A percentile compares a stretch with the other conserved stretches of the same genome.
Evolutionary conservation across 1,140 invertebrate species (phyloP).

Genomic region (Augochlora pura): DNA sequence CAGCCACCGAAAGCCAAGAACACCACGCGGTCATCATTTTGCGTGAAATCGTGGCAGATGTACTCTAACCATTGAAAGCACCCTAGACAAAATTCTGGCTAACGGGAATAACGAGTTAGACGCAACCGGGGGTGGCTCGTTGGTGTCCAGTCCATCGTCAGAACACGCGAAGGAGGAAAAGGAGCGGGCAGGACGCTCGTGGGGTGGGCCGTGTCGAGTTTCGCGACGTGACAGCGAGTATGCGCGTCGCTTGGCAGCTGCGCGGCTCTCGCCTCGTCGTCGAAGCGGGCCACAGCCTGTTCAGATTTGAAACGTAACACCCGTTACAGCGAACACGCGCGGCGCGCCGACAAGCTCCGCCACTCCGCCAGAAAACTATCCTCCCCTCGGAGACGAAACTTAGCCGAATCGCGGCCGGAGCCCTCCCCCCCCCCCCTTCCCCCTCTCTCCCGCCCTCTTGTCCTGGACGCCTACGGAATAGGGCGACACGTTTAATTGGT

Average conservation of each 20-base stretch:
- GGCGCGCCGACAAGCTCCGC: slow-evolving; percentile 30
- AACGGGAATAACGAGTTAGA: slow-evolving; percentile 29
- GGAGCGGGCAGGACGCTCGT: slow-evolving; percentile 4
- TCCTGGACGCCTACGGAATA: slow-evolving; percentile 45
- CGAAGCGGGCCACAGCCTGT: slow-evolving; percentile 52
- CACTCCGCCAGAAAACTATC: slow-evolving; percentile 1
- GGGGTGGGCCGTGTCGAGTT: slow-evolving; percentile 58
- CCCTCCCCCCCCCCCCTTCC: not conserved
- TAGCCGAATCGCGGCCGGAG: slow-evolving; percentile 4
- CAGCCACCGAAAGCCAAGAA: not conserved
- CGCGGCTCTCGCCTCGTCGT: slow-evolving; percentile 24
- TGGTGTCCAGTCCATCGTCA: not conserved
- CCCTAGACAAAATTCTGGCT: slow-evolving; percentile 40
- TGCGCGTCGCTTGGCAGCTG: slow-evolving; percentile 65
- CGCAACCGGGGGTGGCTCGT: not conserved
- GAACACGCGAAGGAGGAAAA: slow-evolving; percentile 2
- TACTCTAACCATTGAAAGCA: slow-evolving; percentile 50
- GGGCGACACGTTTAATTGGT: slow-evolving; percentile 78
- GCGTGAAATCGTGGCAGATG: slow-evolving; percentile 63
- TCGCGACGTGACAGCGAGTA: slow-evolving; percentile 64
- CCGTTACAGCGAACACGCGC: slow-evolving; percentile 37
- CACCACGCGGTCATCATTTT: not conserved
- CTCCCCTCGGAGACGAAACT: slow-evolving; percentile 23
- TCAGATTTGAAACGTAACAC: slow-evolving; percentile 71
- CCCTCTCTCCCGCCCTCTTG: slow-evolving; percentile 32